A percentile compares a stretch with the other conserved stretches of the same genome.
Evolutionary conservation across 2,113 vertebrate species (phyloP).

Genomic region (Zosterops lateralis): DNA sequence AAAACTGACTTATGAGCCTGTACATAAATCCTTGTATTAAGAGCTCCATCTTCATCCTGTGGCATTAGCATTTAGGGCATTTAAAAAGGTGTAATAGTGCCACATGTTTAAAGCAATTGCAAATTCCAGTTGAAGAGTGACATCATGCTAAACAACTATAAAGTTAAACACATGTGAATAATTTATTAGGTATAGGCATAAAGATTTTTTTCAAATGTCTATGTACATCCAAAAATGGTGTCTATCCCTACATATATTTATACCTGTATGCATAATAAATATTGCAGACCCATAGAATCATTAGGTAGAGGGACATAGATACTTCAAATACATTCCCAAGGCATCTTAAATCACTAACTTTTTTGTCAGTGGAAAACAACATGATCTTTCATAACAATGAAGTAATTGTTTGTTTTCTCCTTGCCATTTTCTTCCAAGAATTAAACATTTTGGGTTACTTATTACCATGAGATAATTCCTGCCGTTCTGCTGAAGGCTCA

Average conservation of each 20-base stretch:
- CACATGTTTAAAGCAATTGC: not conserved
- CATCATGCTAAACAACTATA: not conserved
- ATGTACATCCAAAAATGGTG: not conserved
- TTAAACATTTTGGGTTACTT: slow-evolving; percentile 5
- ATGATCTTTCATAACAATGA: not conserved
- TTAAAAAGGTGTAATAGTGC: not conserved
- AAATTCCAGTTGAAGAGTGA: not conserved
- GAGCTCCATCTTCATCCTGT: not conserved
- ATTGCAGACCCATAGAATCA: not conserved
- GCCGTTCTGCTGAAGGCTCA: not conserved
- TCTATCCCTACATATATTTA: not conserved
- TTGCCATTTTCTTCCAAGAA: not conserved
- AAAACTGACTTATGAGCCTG: not conserved
- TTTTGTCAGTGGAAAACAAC: not conserved
- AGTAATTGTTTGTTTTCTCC: slow-evolving; percentile 13
- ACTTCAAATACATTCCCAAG: not conserved
- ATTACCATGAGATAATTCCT: not conserved
- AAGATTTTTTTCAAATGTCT: not conserved
- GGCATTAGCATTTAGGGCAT: not conserved
- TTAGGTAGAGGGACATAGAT: not conserved
- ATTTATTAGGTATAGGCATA: slow-evolving; percentile 17
- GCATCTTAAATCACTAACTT: not conserved
- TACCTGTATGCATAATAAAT: not conserved
- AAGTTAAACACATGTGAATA: not conserved
- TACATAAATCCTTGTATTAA: not conserved